Evolutionary conservation across 2,113 vertebrate species (phyloP).

Genomic region (Mormyrus lacerda): DNA sequence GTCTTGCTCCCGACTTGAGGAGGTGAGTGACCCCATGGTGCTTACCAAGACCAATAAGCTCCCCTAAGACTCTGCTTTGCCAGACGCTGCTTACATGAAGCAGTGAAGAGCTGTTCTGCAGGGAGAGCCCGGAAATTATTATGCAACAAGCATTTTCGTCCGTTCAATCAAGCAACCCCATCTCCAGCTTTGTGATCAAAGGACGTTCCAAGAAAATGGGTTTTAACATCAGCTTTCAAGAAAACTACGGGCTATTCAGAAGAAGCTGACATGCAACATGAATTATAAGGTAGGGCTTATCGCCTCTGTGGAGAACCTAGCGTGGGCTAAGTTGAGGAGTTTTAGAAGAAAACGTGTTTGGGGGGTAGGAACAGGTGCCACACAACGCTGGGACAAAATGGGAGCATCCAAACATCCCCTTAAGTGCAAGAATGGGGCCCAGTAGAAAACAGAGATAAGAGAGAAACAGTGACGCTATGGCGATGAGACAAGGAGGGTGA

Average conservation of each 20-base stretch:
- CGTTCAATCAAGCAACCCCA: not conserved
- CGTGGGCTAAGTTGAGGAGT: not conserved
- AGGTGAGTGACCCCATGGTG: not conserved
- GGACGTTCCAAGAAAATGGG: not conserved
- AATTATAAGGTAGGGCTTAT: not conserved
- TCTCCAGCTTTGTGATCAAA: not conserved
- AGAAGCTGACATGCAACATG: not conserved
- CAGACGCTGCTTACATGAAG: not conserved
- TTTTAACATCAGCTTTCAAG: not conserved
- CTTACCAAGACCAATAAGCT: not conserved
- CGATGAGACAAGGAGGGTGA: not conserved
- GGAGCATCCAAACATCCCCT: not conserved
- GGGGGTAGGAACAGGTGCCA: not conserved
- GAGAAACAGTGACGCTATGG: not conserved
- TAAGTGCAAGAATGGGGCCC: not conserved
- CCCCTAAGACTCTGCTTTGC: not conserved
- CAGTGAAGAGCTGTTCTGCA: not conserved
- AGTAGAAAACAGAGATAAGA: not conserved
- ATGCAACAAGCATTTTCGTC: not conserved
- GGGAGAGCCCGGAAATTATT: not conserved
- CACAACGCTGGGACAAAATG: not conserved
- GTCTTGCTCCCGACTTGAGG: not conserved
- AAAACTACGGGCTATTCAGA: not conserved
- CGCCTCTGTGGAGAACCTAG: not conserved
- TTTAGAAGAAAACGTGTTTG: not conserved